Evolutionary conservation across 2,113 vertebrate genomes (phyloP), one percentile per base, ranked within the genome.

Genomic region (Hippotragus niger): DNA sequence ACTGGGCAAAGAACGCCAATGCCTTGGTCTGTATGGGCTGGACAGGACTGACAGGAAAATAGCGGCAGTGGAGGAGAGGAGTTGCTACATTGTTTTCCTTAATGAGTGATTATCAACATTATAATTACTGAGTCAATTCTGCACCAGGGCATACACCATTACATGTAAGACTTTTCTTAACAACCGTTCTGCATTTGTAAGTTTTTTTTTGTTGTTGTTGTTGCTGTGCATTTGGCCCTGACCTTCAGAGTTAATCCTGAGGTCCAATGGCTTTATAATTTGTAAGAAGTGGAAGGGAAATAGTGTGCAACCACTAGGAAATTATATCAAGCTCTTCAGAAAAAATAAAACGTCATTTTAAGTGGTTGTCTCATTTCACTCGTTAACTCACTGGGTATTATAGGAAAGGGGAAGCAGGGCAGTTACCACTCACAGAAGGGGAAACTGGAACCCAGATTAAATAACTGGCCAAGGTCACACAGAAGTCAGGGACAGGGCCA

Each of bases 401-500:
- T 55, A 93, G 87, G 92, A 95, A 94, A 96, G 76, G 90, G 90
- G 95, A 96, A 82, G 60, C 81, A 45, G 1, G 1, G 33, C 36
- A 43, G 81, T 64, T 64, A 50, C 81, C 97, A 95, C 80, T 97
- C 88, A 74, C 81, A 98, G 94, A 96, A 96, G 84, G 76, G 97
- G 96, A 98, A 92, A 90, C 7, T 40, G 95, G 91, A 97, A 33
- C 71, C 57, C 87, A 94, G 89, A 87, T 94, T 94, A 92, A 94
- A 89, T 93, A 90, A 88, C 80, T 89, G 47, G 88, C 91, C 80
- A 85, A 84, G 64, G 88, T 93, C 87, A 96, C 47, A 29, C 9
- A 90, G 52, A 97, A 94, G 97, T 92, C 94, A 96, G 58, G 89
- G 97, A 36, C 92, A 4, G n/a, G 87, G 93, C 89, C 94, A 71